Evolutionary conservation across 1,140 invertebrate genomes (phyloP).

Genomic region (Ips typographus): DNA sequence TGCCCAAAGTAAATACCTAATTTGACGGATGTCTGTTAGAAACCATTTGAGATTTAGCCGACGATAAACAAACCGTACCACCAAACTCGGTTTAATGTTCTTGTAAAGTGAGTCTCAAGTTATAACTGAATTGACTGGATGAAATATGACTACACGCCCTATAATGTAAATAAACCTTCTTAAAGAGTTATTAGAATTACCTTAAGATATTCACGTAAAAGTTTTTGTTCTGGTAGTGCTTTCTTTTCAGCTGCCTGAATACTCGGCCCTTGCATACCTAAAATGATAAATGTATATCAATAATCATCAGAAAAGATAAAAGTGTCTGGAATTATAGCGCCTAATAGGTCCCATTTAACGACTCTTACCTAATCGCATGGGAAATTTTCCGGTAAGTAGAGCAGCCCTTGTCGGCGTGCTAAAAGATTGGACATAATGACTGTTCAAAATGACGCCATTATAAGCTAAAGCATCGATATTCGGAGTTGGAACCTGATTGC

Average conservation of each 20-base stretch:
- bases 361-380: constrained; percentile 63
- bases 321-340: too few species aligned
- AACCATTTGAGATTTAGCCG: too few species aligned
- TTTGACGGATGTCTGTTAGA: too few species aligned
- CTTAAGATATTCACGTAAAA: constrained; percentile 77
- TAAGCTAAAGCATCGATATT: constrained; percentile 68
- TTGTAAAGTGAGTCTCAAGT: too few species aligned
- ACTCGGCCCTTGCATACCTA: constrained; percentile 61
- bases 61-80: too few species aligned
- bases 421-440: constrained; percentile 65
- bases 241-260: constrained; percentile 54
- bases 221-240: constrained; percentile 60
- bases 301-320: not conserved
- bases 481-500: constrained; percentile 67
- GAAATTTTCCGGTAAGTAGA: constrained; percentile 69
- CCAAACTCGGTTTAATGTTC: too few species aligned
- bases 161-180: not conserved
- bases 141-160: too few species aligned
- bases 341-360: too few species aligned
- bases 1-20: too few species aligned
- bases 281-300: constrained; percentile 12
- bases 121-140: too few species aligned
- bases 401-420: constrained; percentile 67
- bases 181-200: constrained; percentile 35
- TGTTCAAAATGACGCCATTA: constrained; percentile 66